Percentiles rank a stretch among this genome's conserved stretches.
Conservation (phyloP, 2,888 invertebrate species). For the Ormyrus pomaceus region DNA sequence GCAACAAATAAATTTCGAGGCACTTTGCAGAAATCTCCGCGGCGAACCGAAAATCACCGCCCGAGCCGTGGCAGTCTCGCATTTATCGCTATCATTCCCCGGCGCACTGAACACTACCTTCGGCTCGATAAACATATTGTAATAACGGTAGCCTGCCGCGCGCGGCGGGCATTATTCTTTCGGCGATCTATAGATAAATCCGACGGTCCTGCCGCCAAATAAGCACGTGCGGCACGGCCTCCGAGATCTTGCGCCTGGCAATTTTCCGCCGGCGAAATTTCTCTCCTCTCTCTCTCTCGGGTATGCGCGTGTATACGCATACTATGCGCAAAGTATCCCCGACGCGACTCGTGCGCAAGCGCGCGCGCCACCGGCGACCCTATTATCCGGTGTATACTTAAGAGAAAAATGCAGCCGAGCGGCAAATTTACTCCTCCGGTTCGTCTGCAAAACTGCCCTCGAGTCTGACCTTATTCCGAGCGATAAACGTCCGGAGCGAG, state of each 20-base stretch:
- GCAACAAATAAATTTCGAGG: no score
- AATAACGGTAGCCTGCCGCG: slow-evolving; percentile 3
- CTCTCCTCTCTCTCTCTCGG: not conserved
- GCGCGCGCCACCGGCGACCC: slow-evolving; percentile 35
- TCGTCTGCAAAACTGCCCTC: slow-evolving; percentile 10
- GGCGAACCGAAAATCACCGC: slow-evolving; percentile 1
- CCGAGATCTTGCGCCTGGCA: not conserved
- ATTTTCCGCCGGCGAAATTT: slow-evolving; percentile 39
- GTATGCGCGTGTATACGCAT: not conserved
- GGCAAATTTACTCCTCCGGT: slow-evolving; percentile 58
- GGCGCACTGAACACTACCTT: not conserved
- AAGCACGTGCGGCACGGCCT: slow-evolving; percentile 23
- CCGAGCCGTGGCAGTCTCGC: not conserved
- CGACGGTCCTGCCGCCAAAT: slow-evolving; percentile 8
- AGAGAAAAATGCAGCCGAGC: slow-evolving; percentile 29
- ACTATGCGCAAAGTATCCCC: not conserved
- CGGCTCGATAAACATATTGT: slow-evolving; percentile 29
- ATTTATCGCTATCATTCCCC: slow-evolving; percentile 33
- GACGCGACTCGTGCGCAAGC: not conserved
- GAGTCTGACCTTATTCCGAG: slow-evolving; percentile 37
- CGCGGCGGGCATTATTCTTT: not conserved
- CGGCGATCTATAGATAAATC: slow-evolving; percentile 32
- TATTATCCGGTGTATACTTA: slow-evolving; percentile 26
- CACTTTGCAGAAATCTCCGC: no score
- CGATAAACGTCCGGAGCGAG: not conserved